Evolutionary conservation across 2,888 invertebrate species (phyloP), one percentile per base, ranked within the genome.

Genomic region (Stegana nigrithorax): DNA sequence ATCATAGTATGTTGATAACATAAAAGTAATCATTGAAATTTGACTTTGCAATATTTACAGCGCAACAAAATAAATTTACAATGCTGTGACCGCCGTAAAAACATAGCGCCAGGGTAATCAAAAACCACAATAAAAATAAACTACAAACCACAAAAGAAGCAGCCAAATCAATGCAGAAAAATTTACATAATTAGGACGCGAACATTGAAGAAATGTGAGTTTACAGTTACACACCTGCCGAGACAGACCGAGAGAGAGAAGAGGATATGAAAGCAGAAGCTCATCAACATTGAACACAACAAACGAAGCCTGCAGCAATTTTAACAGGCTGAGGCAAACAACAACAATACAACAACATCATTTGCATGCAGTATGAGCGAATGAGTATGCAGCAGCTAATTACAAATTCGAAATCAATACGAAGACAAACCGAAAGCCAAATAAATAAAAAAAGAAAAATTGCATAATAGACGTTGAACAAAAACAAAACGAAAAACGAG

Each of bases 181-280:
- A 72, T 78, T 73, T 73, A 57, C 75, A 75, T 75, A 75, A 75
- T 78, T 72, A 72, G 68, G 72, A 60, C 68, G 68, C 71, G 60
- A 71, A 67, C 70, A 70, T 67, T 70, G 67, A 69, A 66, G 63
- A 66, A 73, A 73, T 71, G 73, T 68, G 71, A 72, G 69, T 51
- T 61, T 63, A 64, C 32, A 23, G 23, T 47, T 45, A 63, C 32
- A 6, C 1, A 59, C 17, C n/a, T n/a, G n/a, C n/a, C n/a, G n/a
- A 25, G 39, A 39, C 57, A 42, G n/a, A 36, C 36, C 4, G 14
- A 56, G 39, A 8, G n/a, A 27, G 14, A 68, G 14, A 65, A 65
- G 65, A 26, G 25, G 23, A 67, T 21, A 14, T 23, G 42, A 36
- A 62, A 42, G 21, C 60, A 29, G 45, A 62, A 60, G 62, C 71